Percentiles rank a stretch among this genome's conserved stretches.
Conservation (phyloP, 2,113 vertebrate genomes). For the Cebus imitator region DNA sequence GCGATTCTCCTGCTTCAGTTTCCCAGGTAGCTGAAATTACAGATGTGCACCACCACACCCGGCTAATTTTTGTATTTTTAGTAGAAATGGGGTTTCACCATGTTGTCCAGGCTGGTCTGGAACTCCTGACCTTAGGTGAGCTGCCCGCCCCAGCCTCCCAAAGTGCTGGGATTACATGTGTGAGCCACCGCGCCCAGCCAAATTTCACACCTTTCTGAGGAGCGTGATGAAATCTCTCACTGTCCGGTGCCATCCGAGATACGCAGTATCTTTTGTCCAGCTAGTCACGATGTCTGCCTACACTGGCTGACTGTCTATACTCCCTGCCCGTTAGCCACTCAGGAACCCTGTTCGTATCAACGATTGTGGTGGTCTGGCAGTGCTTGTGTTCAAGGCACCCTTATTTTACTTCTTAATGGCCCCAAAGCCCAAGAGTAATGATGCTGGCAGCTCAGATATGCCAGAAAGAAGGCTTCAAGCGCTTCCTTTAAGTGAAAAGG, state of each 20-base stretch:
- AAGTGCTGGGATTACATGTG: no score
- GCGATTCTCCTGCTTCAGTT: no score
- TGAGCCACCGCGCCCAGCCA: no score
- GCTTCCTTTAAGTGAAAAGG: not conserved
- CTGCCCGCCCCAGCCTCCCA: no score
- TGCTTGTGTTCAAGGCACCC: not conserved
- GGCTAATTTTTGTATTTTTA: no score
- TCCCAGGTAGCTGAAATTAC: no score
- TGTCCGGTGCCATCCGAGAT: not conserved
- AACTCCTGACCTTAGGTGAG: no score
- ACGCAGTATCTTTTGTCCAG: not conserved
- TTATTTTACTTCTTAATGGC: not conserved
- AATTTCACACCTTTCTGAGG: not conserved
- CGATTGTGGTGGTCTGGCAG: rapidly evolving
- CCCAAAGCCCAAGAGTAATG: not conserved
- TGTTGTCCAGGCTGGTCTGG: no score
- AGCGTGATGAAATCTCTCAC: not conserved
- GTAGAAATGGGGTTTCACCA: no score
- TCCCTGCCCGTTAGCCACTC: not conserved
- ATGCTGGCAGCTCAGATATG: not conserved
- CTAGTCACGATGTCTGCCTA: no score
- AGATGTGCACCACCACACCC: no score
- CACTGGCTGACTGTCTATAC: not conserved
- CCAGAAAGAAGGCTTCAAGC: not conserved
- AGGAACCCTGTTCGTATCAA: not conserved